Percentiles rank a stretch among this genome's conserved stretches.
phyloP scores from a whole-genome alignment of 2,888 invertebrate species.

The Diaphora mendica region DNA sequence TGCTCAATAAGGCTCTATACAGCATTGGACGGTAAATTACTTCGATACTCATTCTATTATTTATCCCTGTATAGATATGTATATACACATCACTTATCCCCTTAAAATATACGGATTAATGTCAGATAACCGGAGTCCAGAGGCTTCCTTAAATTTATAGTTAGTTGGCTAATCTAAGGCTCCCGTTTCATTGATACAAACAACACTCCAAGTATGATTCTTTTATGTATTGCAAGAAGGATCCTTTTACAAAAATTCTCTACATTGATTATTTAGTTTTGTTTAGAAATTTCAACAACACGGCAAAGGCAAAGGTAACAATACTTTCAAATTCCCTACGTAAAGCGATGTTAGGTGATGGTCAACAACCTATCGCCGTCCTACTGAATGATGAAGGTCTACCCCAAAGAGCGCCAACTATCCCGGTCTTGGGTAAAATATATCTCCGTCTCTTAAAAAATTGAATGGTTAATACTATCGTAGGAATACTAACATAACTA shows the following conservation, averaged over 20 bases:
- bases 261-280: background rate
- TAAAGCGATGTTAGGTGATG: background rate
- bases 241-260: background rate
- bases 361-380: too few relatives aligned
- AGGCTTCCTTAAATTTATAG: background rate
- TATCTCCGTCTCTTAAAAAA: background rate
- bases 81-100: background rate
- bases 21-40: background rate
- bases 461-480: background rate
- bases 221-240: too few relatives aligned
- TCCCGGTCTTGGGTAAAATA: background rate
- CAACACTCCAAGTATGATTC: background rate
- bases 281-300: background rate
- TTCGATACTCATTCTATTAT: background rate
- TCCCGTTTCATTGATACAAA: background rate
- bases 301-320: background rate
- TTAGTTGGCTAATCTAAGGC: background rate
- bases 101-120: background rate
- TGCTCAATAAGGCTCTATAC: background rate
- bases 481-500: constrained; percentile 1
- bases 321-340: background rate
- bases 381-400: too few relatives aligned
- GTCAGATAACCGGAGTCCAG: background rate
- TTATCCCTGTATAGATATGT: background rate
- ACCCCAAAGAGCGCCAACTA: too few relatives aligned